Base-by-base conservation (phyloP, 2,797 vertebrate species). In the Fratercula arctica region DNA sequence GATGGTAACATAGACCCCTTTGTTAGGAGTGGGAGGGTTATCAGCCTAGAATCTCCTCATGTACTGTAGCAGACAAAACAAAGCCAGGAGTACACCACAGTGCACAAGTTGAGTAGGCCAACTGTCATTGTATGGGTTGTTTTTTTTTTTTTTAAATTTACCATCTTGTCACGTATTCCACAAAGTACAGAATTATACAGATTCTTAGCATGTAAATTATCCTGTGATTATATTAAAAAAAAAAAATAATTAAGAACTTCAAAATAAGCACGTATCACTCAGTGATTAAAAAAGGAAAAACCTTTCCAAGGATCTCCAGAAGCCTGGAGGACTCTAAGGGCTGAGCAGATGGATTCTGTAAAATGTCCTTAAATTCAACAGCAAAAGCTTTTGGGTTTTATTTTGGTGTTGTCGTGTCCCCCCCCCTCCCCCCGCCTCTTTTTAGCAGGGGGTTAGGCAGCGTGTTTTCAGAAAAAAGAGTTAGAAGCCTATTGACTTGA, bases 71-170 rank as follows among this genome's bases (percentile, higher is more conserved):
- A 76, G 46, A 39, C 24, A 33, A 72, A 72, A 48, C 21, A 33
- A 91, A 92, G 68, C 31, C 75, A 93, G 60, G 29, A 74, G 16
- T 35, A 39, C 8, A 9, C 57, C 23, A 50, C 50, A 60, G 23
- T 18, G 46, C 64, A 59, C 20, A 43, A 67, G 35, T 41, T 21
- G 69, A 59, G 35, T 3, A 46, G 56, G 60, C 35, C 51, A 86
- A 29, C 13, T 63, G 56, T 51, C 8, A 1, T 10, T 70, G 39
- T 29, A 31, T 10, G 19, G 2, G 0, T 24, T 16, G 23, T 14
- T 33, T 16, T 12, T 51, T 24, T 54, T 18, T 60, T 85, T 19
- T 60, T 85, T 70, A 9, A 37, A 63, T 19, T 73, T 69, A 46
- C 1, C 33, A 43, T 25, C 20, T 60, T 61, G 29, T 46, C 21